These are phyloP conservation scores for Conomelus anceps DNA, from an alignment of 2,888 invertebrate species.

Conservation along the genomic window DNA sequence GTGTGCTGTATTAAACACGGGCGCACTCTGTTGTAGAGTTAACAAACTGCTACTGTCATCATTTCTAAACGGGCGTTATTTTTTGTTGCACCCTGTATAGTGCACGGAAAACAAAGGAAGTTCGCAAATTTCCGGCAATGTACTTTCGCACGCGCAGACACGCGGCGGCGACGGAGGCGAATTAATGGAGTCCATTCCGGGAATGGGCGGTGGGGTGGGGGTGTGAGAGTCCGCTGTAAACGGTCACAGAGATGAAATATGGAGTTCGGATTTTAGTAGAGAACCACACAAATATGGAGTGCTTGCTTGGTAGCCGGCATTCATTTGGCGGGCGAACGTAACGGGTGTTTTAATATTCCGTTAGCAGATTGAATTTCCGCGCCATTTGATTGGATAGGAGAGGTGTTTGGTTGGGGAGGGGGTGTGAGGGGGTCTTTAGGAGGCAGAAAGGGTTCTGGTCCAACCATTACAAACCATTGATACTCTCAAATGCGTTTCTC, in stretches of 20 bases:
- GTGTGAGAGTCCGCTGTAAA: too few relatives aligned
- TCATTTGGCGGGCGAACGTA: neutral
- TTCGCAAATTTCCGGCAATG: neutral
- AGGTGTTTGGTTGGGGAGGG: neutral
- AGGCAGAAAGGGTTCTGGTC: neutral
- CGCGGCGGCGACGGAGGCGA: neutral
- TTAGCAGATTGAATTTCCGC: slow-evolving; percentile 8
- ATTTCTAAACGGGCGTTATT: neutral
- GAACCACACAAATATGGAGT: neutral
- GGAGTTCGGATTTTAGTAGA: neutral
- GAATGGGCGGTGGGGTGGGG: neutral
- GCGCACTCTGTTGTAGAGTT: neutral
- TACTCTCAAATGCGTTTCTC: neutral
- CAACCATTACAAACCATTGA: neutral
- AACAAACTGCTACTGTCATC: neutral
- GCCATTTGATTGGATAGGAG: neutral
- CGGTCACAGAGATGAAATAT: slow-evolving; percentile 6
- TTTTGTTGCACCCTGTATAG: neutral
- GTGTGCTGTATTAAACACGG: too few relatives aligned
- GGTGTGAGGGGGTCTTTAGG: neutral
- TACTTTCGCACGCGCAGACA: neutral
- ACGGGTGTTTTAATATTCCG: neutral
- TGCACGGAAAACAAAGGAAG: neutral
- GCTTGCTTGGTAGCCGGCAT: neutral
- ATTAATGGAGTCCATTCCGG: neutral